Base-by-base conservation (phyloP, 2,113 vertebrate genomes). In the Onychorhynchus coronatus region DNA sequence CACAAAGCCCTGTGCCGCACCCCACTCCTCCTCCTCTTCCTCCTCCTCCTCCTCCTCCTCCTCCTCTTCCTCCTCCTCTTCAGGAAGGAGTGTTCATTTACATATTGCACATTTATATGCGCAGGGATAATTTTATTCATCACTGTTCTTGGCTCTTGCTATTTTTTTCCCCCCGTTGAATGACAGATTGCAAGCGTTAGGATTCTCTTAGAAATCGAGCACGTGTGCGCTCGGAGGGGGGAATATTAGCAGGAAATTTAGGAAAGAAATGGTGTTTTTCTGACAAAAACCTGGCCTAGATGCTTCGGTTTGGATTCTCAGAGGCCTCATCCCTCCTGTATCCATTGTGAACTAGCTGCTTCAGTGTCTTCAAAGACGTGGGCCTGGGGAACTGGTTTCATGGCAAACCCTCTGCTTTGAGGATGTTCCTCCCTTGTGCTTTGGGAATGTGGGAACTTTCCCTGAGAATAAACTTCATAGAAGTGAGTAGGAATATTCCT, bases 161-260 rank as follows among this genome's bases (percentile, higher is more conserved):
- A 0, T 41, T 73, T 67, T 89, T 83, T 74, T 11, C n/a, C 44
- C 44, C 47, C 50, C 25, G 0, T 49, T 63, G 82, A 89, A 12
- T 88, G 90, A 49, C 90, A 90, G 74, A 35, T 79, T 82, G 88
- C 47, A 52, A 61, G 63, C 71, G 6, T n/a, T 25, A 50, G 68
- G 65, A 53, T 77, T 83, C 68, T 89, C 76, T 92, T 30, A 31
- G 68, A 80, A 74, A n/a, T n/a, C n/a, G 58, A 91, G 52, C 67
- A 5, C 4, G 10, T 72, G 88, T 25, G 0, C 61, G 44, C 49
- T 6, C 21, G n/a, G 76, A 76, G 76, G 37, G 44, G 76, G 55
- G 68, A 33, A 23, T 27, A n/a, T 58, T 28, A 39, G 13, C 37
- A 23, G 56, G 87, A 79, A n/a, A 73, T 73, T 47, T 9, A 28